phyloP scores from a whole-genome alignment of 2,888 invertebrate genomes.

The Caenorhabditis afra region DNA sequence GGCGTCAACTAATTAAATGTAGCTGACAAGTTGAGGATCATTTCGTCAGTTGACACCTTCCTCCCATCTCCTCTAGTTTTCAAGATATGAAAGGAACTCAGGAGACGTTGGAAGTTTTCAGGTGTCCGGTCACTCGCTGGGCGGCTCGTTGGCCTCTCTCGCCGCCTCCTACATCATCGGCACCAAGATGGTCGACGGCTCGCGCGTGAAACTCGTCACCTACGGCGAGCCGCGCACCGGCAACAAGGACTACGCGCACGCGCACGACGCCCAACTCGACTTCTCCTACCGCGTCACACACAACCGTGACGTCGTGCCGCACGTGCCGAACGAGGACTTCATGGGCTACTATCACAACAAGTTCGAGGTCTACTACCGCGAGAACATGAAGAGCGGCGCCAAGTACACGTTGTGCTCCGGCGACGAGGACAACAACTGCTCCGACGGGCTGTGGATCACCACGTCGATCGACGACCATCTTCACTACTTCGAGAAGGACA shows the following conservation, averaged over 20 bases:
- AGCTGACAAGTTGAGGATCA: too few species aligned
- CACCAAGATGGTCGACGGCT: slow-evolving; percentile 53
- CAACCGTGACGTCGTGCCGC: slow-evolving; percentile 70
- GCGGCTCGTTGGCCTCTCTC: slow-evolving; percentile 73
- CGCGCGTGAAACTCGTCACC: slow-evolving; percentile 66
- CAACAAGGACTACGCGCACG: slow-evolving; percentile 66
- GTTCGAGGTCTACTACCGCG: slow-evolving; percentile 66
- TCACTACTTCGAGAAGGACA: slow-evolving; percentile 71
- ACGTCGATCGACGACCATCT: slow-evolving; percentile 73
- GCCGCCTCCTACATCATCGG: slow-evolving; percentile 68
- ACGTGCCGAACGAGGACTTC: slow-evolving; percentile 69
- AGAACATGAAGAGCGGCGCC: slow-evolving; percentile 59
- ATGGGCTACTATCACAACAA: slow-evolving; percentile 71
- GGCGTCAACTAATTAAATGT: too few species aligned
- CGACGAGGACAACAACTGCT: slow-evolving; percentile 67
- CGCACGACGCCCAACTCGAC: slow-evolving; percentile 66
- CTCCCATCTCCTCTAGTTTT: too few species aligned
- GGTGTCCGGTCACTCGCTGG: slow-evolving; percentile 71
- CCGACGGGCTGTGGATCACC: slow-evolving; percentile 68
- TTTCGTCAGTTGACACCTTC: too few species aligned
- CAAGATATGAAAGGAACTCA: too few species aligned
- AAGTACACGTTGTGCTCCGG: slow-evolving; percentile 53
- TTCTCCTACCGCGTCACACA: slow-evolving; percentile 71
- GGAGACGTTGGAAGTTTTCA: too few species aligned
- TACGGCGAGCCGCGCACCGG: slow-evolving; percentile 75